Percentiles rank a stretch among this genome's conserved stretches.
phyloP scores from a whole-genome alignment of 2,797 vertebrate species.

The Clarias platycephalus region DNA sequence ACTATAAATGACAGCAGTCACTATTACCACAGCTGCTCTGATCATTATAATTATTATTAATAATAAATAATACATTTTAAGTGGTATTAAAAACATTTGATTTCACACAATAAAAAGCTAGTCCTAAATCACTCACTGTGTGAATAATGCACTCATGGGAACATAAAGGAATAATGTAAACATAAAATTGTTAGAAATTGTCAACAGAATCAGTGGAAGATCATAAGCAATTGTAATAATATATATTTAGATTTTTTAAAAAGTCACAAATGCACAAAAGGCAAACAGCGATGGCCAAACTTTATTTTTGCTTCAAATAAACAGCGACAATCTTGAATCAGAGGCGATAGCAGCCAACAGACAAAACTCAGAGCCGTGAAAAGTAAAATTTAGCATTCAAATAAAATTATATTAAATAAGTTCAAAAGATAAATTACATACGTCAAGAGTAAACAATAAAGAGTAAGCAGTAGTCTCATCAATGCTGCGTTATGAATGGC shows the following conservation, averaged over 20 bases:
- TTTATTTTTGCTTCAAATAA: constrained; percentile 62
- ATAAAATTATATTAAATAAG: constrained; percentile 46
- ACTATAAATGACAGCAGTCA: not conserved
- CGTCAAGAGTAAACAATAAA: constrained; percentile 55
- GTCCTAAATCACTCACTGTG: not conserved
- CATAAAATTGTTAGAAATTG: not conserved
- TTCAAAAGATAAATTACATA: constrained; percentile 55
- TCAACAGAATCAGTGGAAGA: not conserved
- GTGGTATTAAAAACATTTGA: not conserved
- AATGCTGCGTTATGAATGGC: constrained; percentile 13
- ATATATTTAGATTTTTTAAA: not conserved
- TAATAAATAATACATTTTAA: too few species aligned
- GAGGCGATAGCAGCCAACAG: constrained; percentile 45
- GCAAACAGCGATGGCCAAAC: constrained; percentile 54
- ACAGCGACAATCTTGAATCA: constrained; percentile 53
- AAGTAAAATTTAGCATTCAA: constrained; percentile 48
- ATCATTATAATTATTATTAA: too few species aligned
- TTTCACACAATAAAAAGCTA: not conserved
- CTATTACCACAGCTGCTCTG: not conserved
- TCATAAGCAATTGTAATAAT: not conserved
- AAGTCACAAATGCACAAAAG: not conserved
- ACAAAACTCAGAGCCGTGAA: constrained; percentile 38
- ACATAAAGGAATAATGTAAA: constrained; percentile 7
- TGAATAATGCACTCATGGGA: not conserved
- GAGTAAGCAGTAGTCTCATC: constrained; percentile 46